phyloP scores from a whole-genome alignment of 2,797 vertebrate species.

The Paratrypauchen microcephalus region DNA sequence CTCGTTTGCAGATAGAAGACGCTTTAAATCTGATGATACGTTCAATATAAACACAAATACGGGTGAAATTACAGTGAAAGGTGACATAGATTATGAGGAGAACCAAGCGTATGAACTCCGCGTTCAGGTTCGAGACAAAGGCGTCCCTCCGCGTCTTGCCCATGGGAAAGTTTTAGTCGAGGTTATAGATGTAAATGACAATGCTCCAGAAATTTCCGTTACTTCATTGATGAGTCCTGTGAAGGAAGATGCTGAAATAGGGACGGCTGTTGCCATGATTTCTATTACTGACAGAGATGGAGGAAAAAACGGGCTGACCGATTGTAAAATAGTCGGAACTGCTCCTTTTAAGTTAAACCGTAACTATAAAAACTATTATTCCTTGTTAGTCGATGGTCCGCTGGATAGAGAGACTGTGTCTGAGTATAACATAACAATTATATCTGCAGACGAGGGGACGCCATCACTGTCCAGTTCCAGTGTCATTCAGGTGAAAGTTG shows the following conservation, averaged over 20 bases:
- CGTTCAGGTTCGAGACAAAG: constrained; percentile 69
- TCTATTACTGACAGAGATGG: constrained; percentile 67
- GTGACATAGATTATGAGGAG: constrained; percentile 61
- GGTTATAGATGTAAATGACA: constrained; percentile 74
- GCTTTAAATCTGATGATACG: constrained; percentile 1
- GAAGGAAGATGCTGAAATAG: constrained; percentile 67
- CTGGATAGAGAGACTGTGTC: constrained; percentile 66
- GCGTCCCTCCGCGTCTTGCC: constrained; percentile 51
- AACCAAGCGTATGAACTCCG: constrained; percentile 57
- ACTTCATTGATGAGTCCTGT: constrained; percentile 64
- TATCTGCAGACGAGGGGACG: constrained; percentile 63
- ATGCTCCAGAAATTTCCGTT: constrained; percentile 67
- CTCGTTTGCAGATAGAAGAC: too few species aligned
- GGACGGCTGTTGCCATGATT: constrained; percentile 66
- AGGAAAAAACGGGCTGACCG: constrained; percentile 62
- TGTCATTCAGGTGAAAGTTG: constrained; percentile 53
- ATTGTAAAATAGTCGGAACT: constrained; percentile 41
- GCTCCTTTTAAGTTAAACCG: constrained; percentile 66
- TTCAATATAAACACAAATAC: constrained; percentile 29
- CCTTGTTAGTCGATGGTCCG: constrained; percentile 61
- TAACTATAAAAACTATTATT: constrained; percentile 72
- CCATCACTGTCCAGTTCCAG: constrained; percentile 55
- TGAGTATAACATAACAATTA: constrained; percentile 56
- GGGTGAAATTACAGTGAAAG: constrained; percentile 21
- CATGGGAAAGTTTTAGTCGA: constrained; percentile 70